Base-by-base conservation (phyloP, 2,888 invertebrate genomes). In the Pinctada fucata region DNA sequence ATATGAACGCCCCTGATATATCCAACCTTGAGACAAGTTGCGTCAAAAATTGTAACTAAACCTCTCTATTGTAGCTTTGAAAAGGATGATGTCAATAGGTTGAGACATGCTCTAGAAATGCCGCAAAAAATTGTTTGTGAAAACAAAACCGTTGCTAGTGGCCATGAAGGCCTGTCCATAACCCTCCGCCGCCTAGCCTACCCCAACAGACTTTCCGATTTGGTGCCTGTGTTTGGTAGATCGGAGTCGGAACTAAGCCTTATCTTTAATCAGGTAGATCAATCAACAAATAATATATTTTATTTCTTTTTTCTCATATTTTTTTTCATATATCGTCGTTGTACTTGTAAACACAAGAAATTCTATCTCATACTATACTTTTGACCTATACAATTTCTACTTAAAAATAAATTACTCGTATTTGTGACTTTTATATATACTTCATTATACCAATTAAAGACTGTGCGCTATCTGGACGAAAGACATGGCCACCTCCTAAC, bases 401-500 rank as follows among this genome's bases (percentile, higher is more conserved):
- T 31, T 31, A 31, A 31, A 31, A 31, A 31, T 31, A 31, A 31
- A 31, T 31, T 31, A 31, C 31, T 31, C 31, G 31, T 31, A 31
- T 31, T 31, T 31, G 31, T 31, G 31, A 31, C 31, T 31, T 31
- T 31, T 31, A 31, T 31, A 31, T 31, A 31, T 31, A 31, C 31
- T 31, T 31, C 31, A 31, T 31, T 31, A 31, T 31, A 31, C 31
- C 31, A 31, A 31, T 31, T 31, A 31, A 31, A 58, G 6, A 58
- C 58, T 10, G 58, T 58, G 8, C 6, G 58, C 13, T 58, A 10
- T 58, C 58, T 58, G 6, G 58, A 58, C 13, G 13, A 58, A 58
- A 58, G 58, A 58, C 58, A 58, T 58, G 58, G 58, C 8, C 58
- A 58, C 58, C 6, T 58, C 58, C 58, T 58, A 58, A 58, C 58